These are phyloP conservation scores for Mimas tiliae DNA, from an alignment of 2,888 invertebrate genomes.

Conservation along the genomic window DNA sequence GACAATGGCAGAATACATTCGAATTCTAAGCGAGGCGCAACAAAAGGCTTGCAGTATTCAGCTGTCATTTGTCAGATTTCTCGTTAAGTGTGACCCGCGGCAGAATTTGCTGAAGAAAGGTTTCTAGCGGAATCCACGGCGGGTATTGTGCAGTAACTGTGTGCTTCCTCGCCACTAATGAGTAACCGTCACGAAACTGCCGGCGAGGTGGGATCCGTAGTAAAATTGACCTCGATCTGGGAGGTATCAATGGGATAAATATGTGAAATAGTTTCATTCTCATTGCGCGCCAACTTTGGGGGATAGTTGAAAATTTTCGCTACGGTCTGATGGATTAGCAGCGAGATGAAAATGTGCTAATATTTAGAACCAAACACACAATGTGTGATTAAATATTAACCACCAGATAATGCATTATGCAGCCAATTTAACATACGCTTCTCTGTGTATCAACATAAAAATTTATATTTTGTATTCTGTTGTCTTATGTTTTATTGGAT, in stretches of 20 bases:
- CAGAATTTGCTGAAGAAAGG: constrained; percentile 55
- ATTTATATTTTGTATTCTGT: no score
- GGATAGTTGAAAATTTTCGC: not conserved
- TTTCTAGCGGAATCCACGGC: constrained; percentile 58
- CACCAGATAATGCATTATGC: no score
- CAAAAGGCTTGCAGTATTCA: constrained; percentile 41
- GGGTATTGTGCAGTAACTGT: constrained; percentile 68
- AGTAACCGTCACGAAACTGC: constrained; percentile 62
- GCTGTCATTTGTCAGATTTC: constrained; percentile 49
- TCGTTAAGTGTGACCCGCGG: constrained; percentile 60
- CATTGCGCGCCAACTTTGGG: not conserved
- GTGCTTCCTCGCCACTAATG: constrained; percentile 69
- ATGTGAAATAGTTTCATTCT: constrained; percentile 22
- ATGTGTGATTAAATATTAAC: no score
- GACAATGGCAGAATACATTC: constrained; percentile 33
- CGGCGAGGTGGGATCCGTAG: constrained; percentile 42
- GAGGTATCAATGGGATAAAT: constrained; percentile 21
- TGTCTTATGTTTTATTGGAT: no score
- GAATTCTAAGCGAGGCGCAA: constrained; percentile 40
- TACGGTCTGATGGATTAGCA: not conserved
- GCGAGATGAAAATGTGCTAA: not conserved
- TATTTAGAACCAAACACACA: no score
- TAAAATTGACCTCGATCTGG: constrained; percentile 43
- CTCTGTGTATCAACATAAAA: no score
- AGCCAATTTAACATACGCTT: no score